Evolutionary conservation across 2,113 vertebrate species (phyloP), one percentile per base, ranked within the genome.

Genomic region (Nansenia antarctica): DNA sequence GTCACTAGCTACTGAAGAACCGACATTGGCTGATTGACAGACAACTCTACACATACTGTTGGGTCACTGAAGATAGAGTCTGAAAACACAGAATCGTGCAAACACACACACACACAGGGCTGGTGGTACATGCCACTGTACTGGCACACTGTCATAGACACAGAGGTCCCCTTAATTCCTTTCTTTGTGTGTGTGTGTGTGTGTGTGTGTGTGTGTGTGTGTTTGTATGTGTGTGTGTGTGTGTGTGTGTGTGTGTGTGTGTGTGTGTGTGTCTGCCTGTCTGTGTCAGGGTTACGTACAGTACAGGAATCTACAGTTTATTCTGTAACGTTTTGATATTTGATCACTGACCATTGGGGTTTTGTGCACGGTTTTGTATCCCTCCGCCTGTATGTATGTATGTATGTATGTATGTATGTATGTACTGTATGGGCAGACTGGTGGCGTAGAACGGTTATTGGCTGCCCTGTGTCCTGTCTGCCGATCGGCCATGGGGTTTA

Each of bases 291-390:
- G 37, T 20, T 67, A 37, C 74, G 65, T 47, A 65, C 66, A 61
- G 34, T 42, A 54, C 53, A 64, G 58, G 66, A 69, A 59, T 69
- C 69, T 81, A 69, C 69, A 66, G 75, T 75, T 61, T 74, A 69
- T 76, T 75, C 70, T 66, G 49, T 74, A 67, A 62, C 37, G 59
- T 70, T 63, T 67, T 59, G 66, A 73, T 78, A 70, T 78, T n/a
- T 47, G 18, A 69, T 73, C 70, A 78, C 52, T 62, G 65, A 68
- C 31, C 67, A 30, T 77, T 26, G 22, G 62, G 45, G 27, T 60
- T 74, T 64, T 39, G 74, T 70, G 64, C 64, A 64, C 35, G 65
- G 60, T 70, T 68, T 39, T 65, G 57, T 62, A 67, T n/a, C n/a
- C 74, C 61, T 54, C 52, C 47, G 49, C 31, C 62, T 58, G 61